phyloP scores from a whole-genome alignment of 30 jellyfish, hydroid and myxozoan genomes.

The Pseudorhiza aurosa region DNA sequence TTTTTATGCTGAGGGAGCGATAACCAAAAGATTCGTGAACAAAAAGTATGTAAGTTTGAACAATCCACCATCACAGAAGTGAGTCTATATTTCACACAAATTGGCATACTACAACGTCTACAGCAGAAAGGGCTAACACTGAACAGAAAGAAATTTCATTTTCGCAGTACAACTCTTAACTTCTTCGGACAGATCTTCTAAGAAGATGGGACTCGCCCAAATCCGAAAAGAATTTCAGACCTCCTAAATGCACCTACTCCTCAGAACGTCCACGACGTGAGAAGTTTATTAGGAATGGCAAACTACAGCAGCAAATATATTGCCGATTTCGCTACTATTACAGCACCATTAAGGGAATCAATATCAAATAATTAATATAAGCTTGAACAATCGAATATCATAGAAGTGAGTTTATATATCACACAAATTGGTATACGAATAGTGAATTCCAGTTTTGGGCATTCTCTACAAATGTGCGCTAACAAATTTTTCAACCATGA shows the following conservation, averaged over 20 bases:
- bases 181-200: slow-evolving; percentile 51
- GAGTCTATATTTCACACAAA: too few species aligned
- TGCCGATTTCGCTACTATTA: slow-evolving; percentile 12
- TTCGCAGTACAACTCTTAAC: too few species aligned
- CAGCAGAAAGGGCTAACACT: slow-evolving; percentile 13
- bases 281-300: slow-evolving; percentile 56
- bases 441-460: too few species aligned
- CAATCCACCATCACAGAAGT: too few species aligned
- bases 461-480: too few species aligned
- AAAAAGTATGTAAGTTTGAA: too few species aligned
- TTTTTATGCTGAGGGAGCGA: too few species aligned
- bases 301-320: slow-evolving; percentile 29
- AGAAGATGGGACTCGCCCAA: slow-evolving; percentile 39
- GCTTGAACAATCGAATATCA: too few species aligned
- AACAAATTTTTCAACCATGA: too few species aligned
- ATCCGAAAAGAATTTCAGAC: slow-evolving; percentile 24
- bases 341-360: slow-evolving; percentile 48
- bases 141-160: slow-evolving; percentile 52
- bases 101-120: slow-evolving; percentile 31
- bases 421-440: too few species aligned
- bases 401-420: too few species aligned
- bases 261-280: slow-evolving; percentile 21
- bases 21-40: too few species aligned
- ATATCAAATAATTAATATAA: slow-evolving; percentile 10
- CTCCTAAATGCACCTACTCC: slow-evolving; percentile 31